A percentile compares a stretch with the other conserved stretches of the same genome.
Evolutionary conservation across 2,888 invertebrate species (phyloP).

Genomic region (Tetheella fluctuosa): DNA sequence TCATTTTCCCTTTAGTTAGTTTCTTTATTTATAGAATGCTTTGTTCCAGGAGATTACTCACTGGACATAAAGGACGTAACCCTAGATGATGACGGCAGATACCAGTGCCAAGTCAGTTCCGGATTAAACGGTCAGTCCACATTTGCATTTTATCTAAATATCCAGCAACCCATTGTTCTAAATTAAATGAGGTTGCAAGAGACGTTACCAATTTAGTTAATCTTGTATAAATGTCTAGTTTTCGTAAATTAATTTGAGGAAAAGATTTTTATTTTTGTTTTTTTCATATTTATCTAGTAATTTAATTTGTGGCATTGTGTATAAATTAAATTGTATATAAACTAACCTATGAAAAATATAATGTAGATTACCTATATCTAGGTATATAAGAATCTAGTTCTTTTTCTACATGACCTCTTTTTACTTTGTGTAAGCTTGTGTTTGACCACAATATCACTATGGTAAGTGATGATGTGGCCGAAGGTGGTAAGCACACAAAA

Average conservation of each 20-base stretch:
- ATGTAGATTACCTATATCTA: no score
- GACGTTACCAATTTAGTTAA: not conserved
- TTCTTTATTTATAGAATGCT: constrained; percentile 13
- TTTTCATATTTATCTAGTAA: constrained; percentile 6
- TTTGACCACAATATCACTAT: no score
- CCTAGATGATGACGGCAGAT: constrained; percentile 95
- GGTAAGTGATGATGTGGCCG: no score
- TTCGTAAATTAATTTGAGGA: not conserved
- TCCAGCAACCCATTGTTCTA: not conserved
- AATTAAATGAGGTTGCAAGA: not conserved
- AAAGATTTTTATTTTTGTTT: not conserved
- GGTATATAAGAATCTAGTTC: no score
- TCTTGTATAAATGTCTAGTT: not conserved
- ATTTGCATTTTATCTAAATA: constrained; percentile 6
- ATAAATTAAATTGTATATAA: no score
- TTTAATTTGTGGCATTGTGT: no score
- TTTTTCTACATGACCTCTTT: no score
- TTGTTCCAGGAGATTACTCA: constrained; percentile 93
- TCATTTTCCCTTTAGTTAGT: not conserved
- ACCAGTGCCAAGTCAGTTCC: constrained; percentile 97
- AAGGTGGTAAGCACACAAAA: no score
- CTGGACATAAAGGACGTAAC: constrained; percentile 94
- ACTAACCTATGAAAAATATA: no score
- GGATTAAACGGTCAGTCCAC: constrained; percentile 84
- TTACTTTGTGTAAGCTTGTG: no score